Evolutionary conservation across 2,888 invertebrate species (phyloP), one percentile per base, ranked within the genome.

Genomic region (Lasioglossum vierecki): DNA sequence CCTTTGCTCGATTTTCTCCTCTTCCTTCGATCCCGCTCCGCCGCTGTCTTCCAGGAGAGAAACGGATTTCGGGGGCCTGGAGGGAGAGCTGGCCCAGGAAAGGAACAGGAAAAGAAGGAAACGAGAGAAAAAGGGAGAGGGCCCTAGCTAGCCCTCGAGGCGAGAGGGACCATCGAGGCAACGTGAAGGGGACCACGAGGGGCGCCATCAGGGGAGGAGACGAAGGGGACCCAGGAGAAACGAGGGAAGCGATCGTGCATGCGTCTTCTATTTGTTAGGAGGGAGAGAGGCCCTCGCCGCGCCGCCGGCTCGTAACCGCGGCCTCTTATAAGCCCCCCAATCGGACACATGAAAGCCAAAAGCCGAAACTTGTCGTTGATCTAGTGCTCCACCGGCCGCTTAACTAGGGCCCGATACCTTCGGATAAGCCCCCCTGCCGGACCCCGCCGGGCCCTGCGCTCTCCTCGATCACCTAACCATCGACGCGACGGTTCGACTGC

Each of bases 331-430:
- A 91, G 89, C 88, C 83, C 85, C 90, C 89, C 88, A 88, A 89
- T 92, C 90, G 92, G 92, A 93, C 91, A 94, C 93, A 94, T 94
- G 92, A 94, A 94, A 94, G 94, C 92, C 92, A 89, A 92, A 91
- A 88, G 93, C 94, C 94, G 94, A 94, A 94, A 93, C 89, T 90
- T 92, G 94, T 93, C 93, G 93, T 94, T 94, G 94, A 94, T 94
- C 94, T 94, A 94, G 94, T 94, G 94, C 93, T 89, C 88, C 87
- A 90, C 85, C 92, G 85, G 88, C 89, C 92, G 92, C 92, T 94
- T 94, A 94, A 94, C 94, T 94, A 94, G 93, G 92, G 90, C 91
- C 91, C 91, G 92, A 93, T 93, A 93, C 92, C 90, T 90, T 91
- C 89, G 92, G 93, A 94, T 94, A 93, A 93, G 91, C 91, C 91